Evolutionary conservation across 2,888 invertebrate species (phyloP).

Genomic region (Dinocampus coccinellae): DNA sequence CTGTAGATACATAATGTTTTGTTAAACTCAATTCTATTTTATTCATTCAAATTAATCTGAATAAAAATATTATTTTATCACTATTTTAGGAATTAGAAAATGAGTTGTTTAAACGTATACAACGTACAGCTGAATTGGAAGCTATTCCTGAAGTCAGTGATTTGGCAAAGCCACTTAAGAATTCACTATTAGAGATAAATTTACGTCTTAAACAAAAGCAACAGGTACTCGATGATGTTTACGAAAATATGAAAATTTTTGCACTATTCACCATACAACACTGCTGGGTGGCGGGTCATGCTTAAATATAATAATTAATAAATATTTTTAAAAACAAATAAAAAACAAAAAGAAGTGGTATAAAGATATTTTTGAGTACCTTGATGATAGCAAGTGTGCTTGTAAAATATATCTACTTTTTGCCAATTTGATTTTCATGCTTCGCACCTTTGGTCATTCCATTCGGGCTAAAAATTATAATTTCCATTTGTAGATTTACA

Average conservation of each 20-base stretch:
- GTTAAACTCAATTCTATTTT: no score
- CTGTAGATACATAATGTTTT: not conserved
- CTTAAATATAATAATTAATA: constrained; percentile 48
- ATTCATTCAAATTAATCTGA: not conserved
- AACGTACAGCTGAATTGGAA: constrained; percentile 60
- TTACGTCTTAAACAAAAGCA: constrained; percentile 60
- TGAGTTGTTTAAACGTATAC: constrained; percentile 58
- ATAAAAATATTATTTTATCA: not conserved
- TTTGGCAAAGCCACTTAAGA: constrained; percentile 59
- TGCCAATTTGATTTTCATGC: not conserved
- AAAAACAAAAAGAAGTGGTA: not conserved
- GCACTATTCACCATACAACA: constrained; percentile 57
- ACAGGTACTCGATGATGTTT: constrained; percentile 65
- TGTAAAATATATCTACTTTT: constrained; percentile 39
- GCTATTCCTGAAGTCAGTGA: constrained; percentile 59
- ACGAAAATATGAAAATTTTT: constrained; percentile 62
- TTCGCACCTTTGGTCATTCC: not conserved
- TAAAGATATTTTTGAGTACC: constrained; percentile 41
- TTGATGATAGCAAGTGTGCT: constrained; percentile 43
- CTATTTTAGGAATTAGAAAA: constrained; percentile 58
- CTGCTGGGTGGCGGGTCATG: constrained; percentile 58
- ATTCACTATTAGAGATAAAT: constrained; percentile 58
- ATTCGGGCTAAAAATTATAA: not conserved
- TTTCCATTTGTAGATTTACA: not conserved
- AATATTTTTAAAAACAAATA: constrained; percentile 10